Percentiles rank a stretch among this genome's conserved stretches.
Conservation (phyloP, 2,113 vertebrate genomes). For the Catharus bicknelli region DNA sequence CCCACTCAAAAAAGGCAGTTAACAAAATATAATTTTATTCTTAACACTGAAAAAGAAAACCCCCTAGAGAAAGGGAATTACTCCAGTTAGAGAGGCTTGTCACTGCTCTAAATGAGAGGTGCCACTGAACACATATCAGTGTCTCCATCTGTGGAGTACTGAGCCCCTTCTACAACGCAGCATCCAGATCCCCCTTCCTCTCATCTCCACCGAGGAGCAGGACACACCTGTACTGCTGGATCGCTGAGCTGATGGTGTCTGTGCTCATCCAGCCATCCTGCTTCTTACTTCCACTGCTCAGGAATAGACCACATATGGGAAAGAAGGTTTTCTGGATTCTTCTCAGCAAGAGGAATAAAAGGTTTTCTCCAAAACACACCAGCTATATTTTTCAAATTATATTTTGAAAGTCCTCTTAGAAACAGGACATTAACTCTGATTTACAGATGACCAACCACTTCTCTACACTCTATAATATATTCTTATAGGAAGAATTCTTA, state of each 20-base stretch:
- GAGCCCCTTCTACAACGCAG: background rate
- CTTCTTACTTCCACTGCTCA: background rate
- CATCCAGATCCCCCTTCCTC: background rate
- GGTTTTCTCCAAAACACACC: background rate
- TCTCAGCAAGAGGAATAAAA: background rate
- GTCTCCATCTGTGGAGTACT: background rate
- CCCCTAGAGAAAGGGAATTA: background rate
- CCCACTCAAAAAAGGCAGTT: background rate
- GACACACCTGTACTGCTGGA: rapidly evolving
- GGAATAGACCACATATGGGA: background rate
- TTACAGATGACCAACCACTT: background rate
- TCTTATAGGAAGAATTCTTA: background rate
- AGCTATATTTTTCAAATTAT: background rate
- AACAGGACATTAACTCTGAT: background rate
- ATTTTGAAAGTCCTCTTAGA: background rate
- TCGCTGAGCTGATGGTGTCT: background rate
- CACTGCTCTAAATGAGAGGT: background rate
- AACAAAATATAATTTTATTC: background rate
- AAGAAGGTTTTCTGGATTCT: background rate
- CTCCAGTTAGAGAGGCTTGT: background rate
- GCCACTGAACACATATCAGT: background rate
- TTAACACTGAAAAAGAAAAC: background rate
- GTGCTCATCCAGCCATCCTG: background rate
- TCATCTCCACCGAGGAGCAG: background rate
- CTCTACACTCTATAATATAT: background rate